Base-by-base conservation (phyloP, 1,140 invertebrate species). In the Drosophila auraria region DNA sequence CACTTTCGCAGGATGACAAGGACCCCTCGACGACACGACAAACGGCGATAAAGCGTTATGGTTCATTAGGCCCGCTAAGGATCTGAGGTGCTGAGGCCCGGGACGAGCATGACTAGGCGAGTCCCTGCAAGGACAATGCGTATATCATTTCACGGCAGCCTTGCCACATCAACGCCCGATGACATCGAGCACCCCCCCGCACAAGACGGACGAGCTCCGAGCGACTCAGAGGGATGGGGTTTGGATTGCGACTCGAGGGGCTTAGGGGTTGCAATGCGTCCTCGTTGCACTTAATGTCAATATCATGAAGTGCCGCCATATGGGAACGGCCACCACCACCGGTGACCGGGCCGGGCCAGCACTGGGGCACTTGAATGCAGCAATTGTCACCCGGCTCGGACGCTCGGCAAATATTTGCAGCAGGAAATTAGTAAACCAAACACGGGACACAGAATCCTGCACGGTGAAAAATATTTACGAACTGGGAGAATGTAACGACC, bases 11-110 rank as follows among this genome's bases (percentile, higher is more conserved):
- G 65, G 58, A 57, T 87, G 61, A 77, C 71, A 66, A 66, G 80
- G 77, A 49, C 36, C 58, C 49, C 49, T 65, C 36, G 53, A 40
- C 42, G 36, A 82, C 27, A 80, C 65, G 77, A 70, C 77, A 89
- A 89, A 78, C 78, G 82, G 70, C 87, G 87, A 90, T 90, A 90
- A 90, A 91, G 79, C 86, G 86, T 90, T 90, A 90, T 90, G 86
- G 79, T 90, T 90, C 86, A 90, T 90, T 90, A 90, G 87, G 87
- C 79, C 66, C 87, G 69, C 77, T 49, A 27, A 27, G 63, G 30
- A 57, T 69, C 36, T 40, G 64, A 69, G 81, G 60, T 50, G 57
- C 45, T 38, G 30, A 33, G 36, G 40, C 30, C 23, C 27, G 15
- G 9, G 40, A 58, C 27, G 51, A 44, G 33, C 44, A 62, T 70